Percentiles rank a stretch among this genome's conserved stretches.
phyloP scores from a whole-genome alignment of 2,797 vertebrate genomes.

The Furcifer pardalis region DNA sequence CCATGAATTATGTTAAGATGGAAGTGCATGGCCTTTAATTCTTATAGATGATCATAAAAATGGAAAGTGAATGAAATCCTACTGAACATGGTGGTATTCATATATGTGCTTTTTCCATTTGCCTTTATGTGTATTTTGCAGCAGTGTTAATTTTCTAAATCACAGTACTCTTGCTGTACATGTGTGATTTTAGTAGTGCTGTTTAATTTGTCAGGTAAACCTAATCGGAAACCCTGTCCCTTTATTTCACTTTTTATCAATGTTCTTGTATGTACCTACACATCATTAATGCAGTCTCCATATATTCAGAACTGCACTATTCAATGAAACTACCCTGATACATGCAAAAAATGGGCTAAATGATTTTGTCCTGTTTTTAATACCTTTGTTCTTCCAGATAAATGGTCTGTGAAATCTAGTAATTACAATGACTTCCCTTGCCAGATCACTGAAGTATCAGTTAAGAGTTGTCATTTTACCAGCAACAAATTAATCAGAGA shows the following conservation, averaged over 20 bases:
- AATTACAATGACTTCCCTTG: conserved; percentile 66
- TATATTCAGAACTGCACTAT: conserved; percentile 60
- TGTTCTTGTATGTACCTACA: conserved; percentile 49
- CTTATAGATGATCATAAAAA: background rate
- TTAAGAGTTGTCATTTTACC: conserved; percentile 65
- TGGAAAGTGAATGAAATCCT: background rate
- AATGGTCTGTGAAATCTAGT: conserved; percentile 69
- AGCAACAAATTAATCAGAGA: conserved; percentile 75
- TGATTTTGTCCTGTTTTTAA: conserved; percentile 65
- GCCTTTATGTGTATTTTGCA: background rate
- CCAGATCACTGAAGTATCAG: conserved; percentile 66
- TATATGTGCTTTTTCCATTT: background rate
- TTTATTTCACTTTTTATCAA: conserved; percentile 47
- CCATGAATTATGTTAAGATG: background rate
- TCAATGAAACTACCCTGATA: conserved; percentile 62
- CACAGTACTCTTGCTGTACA: conserved; percentile 21
- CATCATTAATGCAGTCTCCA: conserved; percentile 61
- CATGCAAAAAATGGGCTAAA: conserved; percentile 53
- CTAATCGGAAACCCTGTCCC: conserved; percentile 36
- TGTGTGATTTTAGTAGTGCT: conserved; percentile 31
- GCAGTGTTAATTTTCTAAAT: background rate
- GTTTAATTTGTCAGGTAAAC: conserved; percentile 47
- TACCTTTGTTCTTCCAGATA: conserved; percentile 72
- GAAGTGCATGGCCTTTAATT: background rate
- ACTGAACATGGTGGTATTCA: background rate